These are phyloP conservation scores for Crossoptilon crossoptilon DNA, from an alignment of 2,797 vertebrate species.

Conservation along the genomic window DNA sequence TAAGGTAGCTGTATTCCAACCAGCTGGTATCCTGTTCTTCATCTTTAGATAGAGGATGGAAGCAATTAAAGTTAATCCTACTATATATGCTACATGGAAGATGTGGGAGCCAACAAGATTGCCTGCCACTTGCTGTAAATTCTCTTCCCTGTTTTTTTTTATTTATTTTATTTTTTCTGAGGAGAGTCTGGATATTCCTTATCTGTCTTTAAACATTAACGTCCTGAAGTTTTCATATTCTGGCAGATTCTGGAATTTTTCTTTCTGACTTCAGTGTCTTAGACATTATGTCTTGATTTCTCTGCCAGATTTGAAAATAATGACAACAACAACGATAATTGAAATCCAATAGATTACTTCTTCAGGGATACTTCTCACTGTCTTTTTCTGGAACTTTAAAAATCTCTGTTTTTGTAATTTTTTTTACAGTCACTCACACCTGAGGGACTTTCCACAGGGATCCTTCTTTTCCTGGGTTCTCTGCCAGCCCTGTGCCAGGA, in stretches of 20 bases:
- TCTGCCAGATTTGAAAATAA: neutral
- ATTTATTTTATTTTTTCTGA: neutral
- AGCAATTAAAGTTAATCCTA: slow-evolving; percentile 64
- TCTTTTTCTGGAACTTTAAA: neutral
- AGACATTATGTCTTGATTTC: neutral
- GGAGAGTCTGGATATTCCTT: neutral
- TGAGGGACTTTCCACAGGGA: neutral
- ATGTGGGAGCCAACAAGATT: slow-evolving; percentile 24
- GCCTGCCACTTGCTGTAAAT: neutral
- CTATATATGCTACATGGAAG: slow-evolving; percentile 34
- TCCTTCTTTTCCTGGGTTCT: neutral
- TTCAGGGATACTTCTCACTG: neutral
- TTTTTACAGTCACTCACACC: neutral
- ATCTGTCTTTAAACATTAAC: neutral
- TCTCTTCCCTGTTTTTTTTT: neutral
- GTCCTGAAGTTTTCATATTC: neutral
- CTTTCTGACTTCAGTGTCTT: neutral
- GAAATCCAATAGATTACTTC: neutral
- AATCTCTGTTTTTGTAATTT: neutral
- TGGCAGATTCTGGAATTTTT: neutral
- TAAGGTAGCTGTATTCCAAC: slow-evolving; percentile 11
- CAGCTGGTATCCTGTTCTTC: slow-evolving; percentile 33
- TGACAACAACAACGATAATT: neutral
- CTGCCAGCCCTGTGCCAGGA: neutral
- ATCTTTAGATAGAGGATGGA: slow-evolving; percentile 31